Percentiles rank a stretch among this genome's conserved stretches.
phyloP scores from a whole-genome alignment of 1,140 invertebrate genomes.

The Heliconius nattereri region DNA sequence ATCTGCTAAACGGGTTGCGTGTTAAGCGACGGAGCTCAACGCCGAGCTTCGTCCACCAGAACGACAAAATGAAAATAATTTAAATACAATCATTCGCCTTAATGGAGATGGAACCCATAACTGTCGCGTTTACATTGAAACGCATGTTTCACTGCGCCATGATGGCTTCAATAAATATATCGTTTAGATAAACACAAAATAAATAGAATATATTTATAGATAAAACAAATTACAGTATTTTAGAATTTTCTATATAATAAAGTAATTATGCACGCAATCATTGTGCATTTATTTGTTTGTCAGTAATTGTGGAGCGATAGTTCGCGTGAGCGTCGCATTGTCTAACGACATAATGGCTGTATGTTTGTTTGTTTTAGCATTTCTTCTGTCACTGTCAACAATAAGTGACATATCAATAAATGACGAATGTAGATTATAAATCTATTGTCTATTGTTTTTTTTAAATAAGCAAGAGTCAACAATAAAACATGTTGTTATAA shows the following conservation, averaged over 20 bases:
- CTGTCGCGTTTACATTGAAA: too few relatives aligned
- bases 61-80: too few relatives aligned
- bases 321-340: not conserved
- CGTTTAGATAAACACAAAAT: slow-evolving; percentile 1
- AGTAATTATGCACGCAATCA: not conserved
- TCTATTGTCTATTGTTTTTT: not conserved
- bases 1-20: too few relatives aligned
- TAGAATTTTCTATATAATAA: slow-evolving; percentile 2
- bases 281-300: not conserved
- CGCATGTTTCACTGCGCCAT: too few relatives aligned
- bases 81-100: too few relatives aligned
- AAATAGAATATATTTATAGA: not conserved
- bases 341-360: not conserved
- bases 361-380: slow-evolving; percentile 1
- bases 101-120: too few relatives aligned
- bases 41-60: too few relatives aligned
- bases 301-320: not conserved
- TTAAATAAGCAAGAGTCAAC: not conserved
- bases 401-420: not conserved
- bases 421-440: not conserved
- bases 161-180: not conserved
- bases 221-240: slow-evolving; percentile 4
- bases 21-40: too few relatives aligned
- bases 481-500: not conserved
- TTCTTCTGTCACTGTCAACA: not conserved